Base-by-base conservation (phyloP, 2,888 invertebrate species). In the Helleia helle region DNA sequence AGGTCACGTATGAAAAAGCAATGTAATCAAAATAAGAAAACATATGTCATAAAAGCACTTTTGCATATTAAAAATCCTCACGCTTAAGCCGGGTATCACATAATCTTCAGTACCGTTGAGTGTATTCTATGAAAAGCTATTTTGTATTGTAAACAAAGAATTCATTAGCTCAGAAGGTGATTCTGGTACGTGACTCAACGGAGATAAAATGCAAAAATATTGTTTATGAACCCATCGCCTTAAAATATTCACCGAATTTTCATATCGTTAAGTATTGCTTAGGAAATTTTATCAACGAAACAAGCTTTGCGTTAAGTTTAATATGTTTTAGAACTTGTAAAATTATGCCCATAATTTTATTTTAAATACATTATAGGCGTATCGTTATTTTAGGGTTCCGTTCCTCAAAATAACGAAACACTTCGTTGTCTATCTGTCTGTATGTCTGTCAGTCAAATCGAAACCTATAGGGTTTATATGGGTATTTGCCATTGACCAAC, bases 131-230 rank as follows among this genome's bases (percentile, higher is more conserved):
- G 69, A 74, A 48, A 74, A 70, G 69, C 71, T 64, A 69, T 70
- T 71, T 63, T 65, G 68, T 71, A 74, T 74, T 72, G 72, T 73
- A 75, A 77, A 79, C 75, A 77, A 65, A 65, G 68, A 74, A 73
- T 76, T 79, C 75, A 77, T 77, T 75, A 77, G 63, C 59, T 51
- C 42, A 44, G 53, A 41, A 44, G 38, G 37, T 31, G 39, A 31
- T 15, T 25, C 9, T 24, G 59, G 38, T 56, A 73, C 76, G 75
- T 76, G 76, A 68, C 70, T 68, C 52, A 47, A 55, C 13, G 27
- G 28, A 40, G 40, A 44, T 42, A 70, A 39, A 30, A 11, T 24
- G 22, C 25, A 43, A 37, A 26, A 29, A 34, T 34, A 34, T 30
- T 39, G 41, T 46, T 41, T 46, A 41, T 36, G 31, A 13, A 15